phyloP scores from a whole-genome alignment of 2,888 invertebrate species.

The Aleiodes alternator region DNA sequence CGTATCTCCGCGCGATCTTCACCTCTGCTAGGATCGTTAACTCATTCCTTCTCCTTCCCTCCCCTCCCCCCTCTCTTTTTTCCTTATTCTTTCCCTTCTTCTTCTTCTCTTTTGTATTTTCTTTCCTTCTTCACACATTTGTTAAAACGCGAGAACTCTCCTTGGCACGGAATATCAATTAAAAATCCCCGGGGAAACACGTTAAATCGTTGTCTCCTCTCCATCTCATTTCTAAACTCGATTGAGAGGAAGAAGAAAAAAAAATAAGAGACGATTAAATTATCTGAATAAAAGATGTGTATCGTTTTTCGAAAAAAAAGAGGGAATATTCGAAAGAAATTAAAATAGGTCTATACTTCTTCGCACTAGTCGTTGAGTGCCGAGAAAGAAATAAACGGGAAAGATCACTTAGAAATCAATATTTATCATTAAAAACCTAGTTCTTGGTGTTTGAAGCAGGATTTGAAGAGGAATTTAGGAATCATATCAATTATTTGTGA shows the following conservation, averaged over 20 bases:
- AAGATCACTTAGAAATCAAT: too few species aligned
- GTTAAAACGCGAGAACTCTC: constrained; percentile 42
- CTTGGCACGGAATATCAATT: constrained; percentile 62
- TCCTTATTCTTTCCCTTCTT: constrained; percentile 24
- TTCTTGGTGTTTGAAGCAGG: too few species aligned
- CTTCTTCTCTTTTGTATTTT: constrained; percentile 4
- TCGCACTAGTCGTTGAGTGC: too few species aligned
- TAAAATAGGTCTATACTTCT: background rate
- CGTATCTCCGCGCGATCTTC: constrained; percentile 40
- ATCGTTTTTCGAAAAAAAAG: constrained; percentile 1
- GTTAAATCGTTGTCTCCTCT: constrained; percentile 34
- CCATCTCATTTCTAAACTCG: background rate
- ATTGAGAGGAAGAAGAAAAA: constrained; percentile 6
- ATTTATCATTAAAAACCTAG: too few species aligned
- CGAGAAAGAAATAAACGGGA: too few species aligned
- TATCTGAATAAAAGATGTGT: background rate
- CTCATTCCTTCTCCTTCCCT: constrained; percentile 13
- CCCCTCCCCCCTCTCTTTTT: constrained; percentile 3
- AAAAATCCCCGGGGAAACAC: constrained; percentile 52
- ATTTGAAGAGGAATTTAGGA: too few species aligned
- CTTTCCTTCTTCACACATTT: constrained; percentile 34
- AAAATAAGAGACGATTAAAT: constrained; percentile 5
- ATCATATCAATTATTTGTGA: too few species aligned
- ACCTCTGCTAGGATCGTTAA: constrained; percentile 47
- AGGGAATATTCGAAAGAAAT: background rate